Evolutionary conservation across 2,113 vertebrate genomes (phyloP), one percentile per base, ranked within the genome.

Genomic region (Pelecanus crispus): DNA sequence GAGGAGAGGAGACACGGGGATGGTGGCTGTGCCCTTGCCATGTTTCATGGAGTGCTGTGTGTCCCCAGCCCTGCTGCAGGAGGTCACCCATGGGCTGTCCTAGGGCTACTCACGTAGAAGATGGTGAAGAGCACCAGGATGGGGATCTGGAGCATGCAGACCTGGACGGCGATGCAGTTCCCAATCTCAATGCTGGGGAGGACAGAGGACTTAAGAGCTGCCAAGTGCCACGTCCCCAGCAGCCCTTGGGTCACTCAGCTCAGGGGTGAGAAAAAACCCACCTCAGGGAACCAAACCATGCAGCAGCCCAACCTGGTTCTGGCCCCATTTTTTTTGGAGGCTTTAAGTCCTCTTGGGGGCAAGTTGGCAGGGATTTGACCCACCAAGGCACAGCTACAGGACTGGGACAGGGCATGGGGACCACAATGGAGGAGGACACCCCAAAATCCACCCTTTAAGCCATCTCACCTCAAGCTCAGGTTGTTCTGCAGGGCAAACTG

Each of bases 91-190:
- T 47, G 63, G 36, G 9, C 31, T 66, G 21, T 34, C 38, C 72
- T 5, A 44, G 44, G 49, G 12, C 7, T 88, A 98, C 99, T 99
- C 96, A 99, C 99, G 4, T 99, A 99, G 95, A 99, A 98, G 40
- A 98, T 98, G 26, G 99, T 99, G 97, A 99, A 99, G 86, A 99
- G 98, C 90, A 99, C 98, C 78, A 99, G 96, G 67, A 99, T 96
- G 15, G 99, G 99, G 56, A 99, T 99, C 97, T 99, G 99, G 40
- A 99, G 97, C 99, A 99, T 99, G 97, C 99, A 99, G 66, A 99
- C 99, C 93, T 99, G 99, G 45, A 99, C 99, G 0, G 99, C 99
- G 0, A 99, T 98, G 85, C 98, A 99, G 59, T 98, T 99, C 77
- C 99, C 99, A 1, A 99, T 99, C 94, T 99, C 99, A 42, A 99